Evolutionary conservation across 1,140 invertebrate species (phyloP).

Genomic region (Drosophila santomea): DNA sequence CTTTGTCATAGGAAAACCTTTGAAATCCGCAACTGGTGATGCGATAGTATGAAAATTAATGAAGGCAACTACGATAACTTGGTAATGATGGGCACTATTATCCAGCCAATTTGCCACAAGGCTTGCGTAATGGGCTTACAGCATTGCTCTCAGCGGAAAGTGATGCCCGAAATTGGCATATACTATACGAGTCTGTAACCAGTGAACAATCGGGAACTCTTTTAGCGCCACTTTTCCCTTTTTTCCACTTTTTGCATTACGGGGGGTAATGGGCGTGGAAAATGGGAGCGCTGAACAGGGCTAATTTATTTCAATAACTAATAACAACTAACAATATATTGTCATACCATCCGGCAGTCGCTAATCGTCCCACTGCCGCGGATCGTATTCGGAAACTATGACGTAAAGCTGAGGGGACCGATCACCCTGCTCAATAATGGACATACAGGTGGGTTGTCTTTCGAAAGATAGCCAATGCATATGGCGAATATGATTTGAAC

Average conservation of each 20-base stretch:
- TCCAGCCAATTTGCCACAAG: background rate
- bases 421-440: constrained; percentile 88
- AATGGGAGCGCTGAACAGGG: background rate
- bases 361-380: constrained; percentile 87
- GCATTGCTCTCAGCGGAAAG: background rate
- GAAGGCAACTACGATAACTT: background rate
- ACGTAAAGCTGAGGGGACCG: constrained; percentile 86
- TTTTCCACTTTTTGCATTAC: constrained; percentile 45
- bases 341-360: constrained; percentile 85
- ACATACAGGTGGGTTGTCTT: constrained; percentile 87
- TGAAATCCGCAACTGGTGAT: background rate
- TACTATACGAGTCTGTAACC: background rate
- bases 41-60: background rate
- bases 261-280: constrained; percentile 23
- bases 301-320: constrained; percentile 44
- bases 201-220: constrained; percentile 28
- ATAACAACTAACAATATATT: constrained; percentile 2
- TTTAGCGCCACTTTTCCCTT: constrained; percentile 47
- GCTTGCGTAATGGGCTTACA: constrained; percentile 11
- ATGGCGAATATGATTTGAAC: background rate
- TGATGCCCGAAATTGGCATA: constrained; percentile 25
- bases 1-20: background rate
- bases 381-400: constrained; percentile 88
- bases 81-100: background rate
- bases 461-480: background rate